Evolutionary conservation across 2,797 vertebrate species (phyloP).

Genomic region (Ctenopoma multispine): DNA sequence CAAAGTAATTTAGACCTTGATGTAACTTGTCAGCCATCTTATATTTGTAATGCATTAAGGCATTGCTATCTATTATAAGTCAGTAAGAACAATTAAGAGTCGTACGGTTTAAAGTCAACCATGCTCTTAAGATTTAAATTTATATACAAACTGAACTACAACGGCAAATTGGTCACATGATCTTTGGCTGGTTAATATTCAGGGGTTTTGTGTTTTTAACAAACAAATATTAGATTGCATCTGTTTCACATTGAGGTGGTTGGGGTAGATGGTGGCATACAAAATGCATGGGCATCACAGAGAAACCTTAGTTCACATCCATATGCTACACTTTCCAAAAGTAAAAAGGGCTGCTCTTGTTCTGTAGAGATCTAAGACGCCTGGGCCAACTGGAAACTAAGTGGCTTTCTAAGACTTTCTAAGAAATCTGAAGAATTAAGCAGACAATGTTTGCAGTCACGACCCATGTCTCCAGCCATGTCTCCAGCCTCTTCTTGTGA

Average conservation of each 20-base stretch:
- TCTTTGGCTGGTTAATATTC: too few species aligned
- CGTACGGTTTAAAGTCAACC: too few species aligned
- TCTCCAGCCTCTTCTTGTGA: conserved; percentile 14
- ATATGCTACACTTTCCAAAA: too few species aligned
- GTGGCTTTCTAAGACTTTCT: not conserved
- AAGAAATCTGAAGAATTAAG: conserved; percentile 18
- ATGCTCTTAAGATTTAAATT: too few species aligned
- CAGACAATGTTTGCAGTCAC: not conserved
- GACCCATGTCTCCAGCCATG: not conserved
- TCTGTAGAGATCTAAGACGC: conserved; percentile 21
- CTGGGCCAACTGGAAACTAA: conserved; percentile 25
- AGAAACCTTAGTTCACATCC: not conserved
- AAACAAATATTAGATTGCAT: not conserved
- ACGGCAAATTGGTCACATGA: too few species aligned
- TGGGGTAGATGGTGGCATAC: too few species aligned
- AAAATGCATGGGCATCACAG: not conserved
- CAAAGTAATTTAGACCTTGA: not conserved
- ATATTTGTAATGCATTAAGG: conserved; percentile 1
- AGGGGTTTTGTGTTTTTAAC: too few species aligned
- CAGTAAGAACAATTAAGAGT: too few species aligned
- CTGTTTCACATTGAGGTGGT: not conserved
- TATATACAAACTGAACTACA: too few species aligned
- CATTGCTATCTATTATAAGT: not conserved
- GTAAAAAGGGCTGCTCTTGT: not conserved
- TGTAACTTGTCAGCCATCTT: not conserved